phyloP scores from a whole-genome alignment of 2,888 invertebrate species.

The Pasiphila rectangulata region DNA sequence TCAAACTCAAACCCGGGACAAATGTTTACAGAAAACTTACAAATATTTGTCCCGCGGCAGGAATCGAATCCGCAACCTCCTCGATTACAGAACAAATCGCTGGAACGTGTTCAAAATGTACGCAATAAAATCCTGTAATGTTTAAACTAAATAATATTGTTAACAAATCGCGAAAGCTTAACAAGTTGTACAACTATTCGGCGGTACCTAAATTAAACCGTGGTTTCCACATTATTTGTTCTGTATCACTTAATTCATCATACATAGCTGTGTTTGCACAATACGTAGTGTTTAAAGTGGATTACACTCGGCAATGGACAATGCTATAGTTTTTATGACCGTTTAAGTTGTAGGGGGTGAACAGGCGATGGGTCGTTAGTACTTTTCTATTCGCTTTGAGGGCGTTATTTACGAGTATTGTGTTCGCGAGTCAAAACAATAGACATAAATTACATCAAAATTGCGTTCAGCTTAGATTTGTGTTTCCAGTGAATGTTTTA shows the following conservation, averaged over 20 bases:
- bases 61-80: too few species aligned
- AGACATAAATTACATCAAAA: constrained; percentile 35
- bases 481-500: constrained; percentile 25
- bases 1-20: too few species aligned
- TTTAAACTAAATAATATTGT: too few species aligned
- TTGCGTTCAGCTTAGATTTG: constrained; percentile 32
- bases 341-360: constrained; percentile 50
- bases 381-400: constrained; percentile 47
- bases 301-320: constrained; percentile 58
- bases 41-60: too few species aligned
- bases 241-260: constrained; percentile 45
- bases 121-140: too few species aligned
- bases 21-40: too few species aligned
- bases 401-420: constrained; percentile 53
- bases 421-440: constrained; percentile 39
- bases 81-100: too few species aligned
- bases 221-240: constrained; percentile 39
- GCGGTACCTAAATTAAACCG: constrained; percentile 28
- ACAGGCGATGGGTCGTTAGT: constrained; percentile 53
- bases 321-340: constrained; percentile 61
- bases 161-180: background rate
- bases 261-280: constrained; percentile 46
- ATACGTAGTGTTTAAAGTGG: constrained; percentile 53
- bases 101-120: too few species aligned
- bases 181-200: constrained; percentile 22